These are phyloP conservation scores for Geodia barretti DNA, from an alignment of 37 sponge, comb jelly and placozoan species.

Conservation along the genomic window DNA sequence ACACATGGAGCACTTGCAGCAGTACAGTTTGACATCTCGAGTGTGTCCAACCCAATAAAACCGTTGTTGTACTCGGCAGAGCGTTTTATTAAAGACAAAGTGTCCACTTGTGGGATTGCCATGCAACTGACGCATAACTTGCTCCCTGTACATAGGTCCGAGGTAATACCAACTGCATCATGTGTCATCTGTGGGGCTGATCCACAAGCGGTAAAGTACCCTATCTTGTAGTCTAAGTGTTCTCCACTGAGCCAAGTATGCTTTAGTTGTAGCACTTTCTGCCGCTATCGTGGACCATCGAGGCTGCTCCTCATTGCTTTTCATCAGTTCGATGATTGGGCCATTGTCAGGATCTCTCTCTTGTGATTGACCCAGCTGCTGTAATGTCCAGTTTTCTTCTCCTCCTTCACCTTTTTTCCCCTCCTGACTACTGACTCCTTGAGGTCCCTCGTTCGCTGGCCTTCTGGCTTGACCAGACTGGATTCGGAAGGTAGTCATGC, in stretches of 20 bases:
- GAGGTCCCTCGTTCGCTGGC: no score
- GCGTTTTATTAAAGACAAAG: constrained; percentile 10
- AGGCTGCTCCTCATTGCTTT: neutral
- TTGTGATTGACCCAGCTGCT: neutral
- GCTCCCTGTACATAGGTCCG: neutral
- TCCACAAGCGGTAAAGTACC: constrained; percentile 5
- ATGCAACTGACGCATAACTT: neutral
- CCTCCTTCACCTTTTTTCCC: neutral
- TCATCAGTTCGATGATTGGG: constrained; percentile 7
- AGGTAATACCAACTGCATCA: constrained; percentile 20
- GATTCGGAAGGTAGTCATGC: no score
- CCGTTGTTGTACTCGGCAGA: constrained; percentile 2
- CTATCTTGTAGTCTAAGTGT: neutral
- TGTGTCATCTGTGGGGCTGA: neutral
- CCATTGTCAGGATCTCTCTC: neutral
- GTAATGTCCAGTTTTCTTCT: neutral
- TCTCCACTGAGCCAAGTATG: constrained; percentile 19
- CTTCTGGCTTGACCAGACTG: no score
- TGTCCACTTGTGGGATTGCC: constrained; percentile 1
- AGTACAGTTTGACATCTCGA: constrained; percentile 1
- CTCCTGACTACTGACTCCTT: no score
- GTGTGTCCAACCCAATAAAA: constrained; percentile 21
- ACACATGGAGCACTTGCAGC: constrained; percentile 3
- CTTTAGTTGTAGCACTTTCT: neutral
- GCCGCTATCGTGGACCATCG: neutral